phyloP scores from a whole-genome alignment of 2,113 vertebrate species.

The Lophotis ruficrista region DNA sequence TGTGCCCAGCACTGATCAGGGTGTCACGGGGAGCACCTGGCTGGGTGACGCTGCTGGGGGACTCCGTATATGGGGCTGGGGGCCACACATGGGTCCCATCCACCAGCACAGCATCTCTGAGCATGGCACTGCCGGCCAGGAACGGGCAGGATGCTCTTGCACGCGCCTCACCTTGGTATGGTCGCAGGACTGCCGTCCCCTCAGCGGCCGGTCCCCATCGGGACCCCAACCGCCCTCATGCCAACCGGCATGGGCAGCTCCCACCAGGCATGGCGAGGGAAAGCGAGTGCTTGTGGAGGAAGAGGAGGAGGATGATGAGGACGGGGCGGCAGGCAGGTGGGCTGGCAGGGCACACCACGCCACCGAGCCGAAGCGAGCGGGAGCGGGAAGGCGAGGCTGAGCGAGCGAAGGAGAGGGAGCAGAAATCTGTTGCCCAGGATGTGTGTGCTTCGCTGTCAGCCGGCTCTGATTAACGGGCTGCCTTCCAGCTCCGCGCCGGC shows the following conservation, averaged over 20 bases:
- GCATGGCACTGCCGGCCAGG: rapidly evolving
- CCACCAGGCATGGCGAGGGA: rapidly evolving
- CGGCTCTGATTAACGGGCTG: conserved; percentile 88
- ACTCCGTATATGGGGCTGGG: neutral
- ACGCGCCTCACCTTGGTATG: rapidly evolving
- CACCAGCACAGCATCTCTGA: neutral
- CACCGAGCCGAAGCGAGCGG: neutral
- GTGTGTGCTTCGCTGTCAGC: conserved; percentile 67
- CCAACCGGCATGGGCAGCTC: neutral
- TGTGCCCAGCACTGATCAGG: neutral
- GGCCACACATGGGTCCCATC: neutral
- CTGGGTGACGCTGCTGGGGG: neutral
- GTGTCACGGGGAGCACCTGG: neutral
- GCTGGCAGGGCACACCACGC: neutral
- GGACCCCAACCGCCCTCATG: neutral
- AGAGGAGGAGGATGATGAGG: neutral
- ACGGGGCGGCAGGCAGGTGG: conserved; percentile 26
- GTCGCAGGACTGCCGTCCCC: neutral
- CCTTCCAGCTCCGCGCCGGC: conserved; percentile 83
- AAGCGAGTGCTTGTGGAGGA: rapidly evolving
- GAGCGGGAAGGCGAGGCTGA: conserved; percentile 35
- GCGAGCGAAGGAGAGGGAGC: conserved; percentile 39
- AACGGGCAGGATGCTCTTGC: rapidly evolving
- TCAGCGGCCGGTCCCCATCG: rapidly evolving
- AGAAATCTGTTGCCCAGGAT: conserved; percentile 64